These are phyloP conservation scores for Cassiopea xamachana DNA, from an alignment of 30 jellyfish, hydroid and myxozoan species.

Conservation along the genomic window DNA sequence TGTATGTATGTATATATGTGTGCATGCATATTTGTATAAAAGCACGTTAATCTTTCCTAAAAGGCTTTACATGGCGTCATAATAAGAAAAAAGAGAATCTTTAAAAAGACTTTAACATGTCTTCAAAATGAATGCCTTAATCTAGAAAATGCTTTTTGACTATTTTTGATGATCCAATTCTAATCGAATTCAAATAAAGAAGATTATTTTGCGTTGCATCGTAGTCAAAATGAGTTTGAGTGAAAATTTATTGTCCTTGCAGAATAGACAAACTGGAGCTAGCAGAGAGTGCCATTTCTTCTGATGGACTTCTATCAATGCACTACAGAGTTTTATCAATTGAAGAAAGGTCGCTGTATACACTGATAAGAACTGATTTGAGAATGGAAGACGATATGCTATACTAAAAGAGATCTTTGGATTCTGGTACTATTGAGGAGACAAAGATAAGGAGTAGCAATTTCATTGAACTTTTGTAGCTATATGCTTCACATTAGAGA, in stretches of 20 bases:
- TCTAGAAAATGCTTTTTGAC: no score
- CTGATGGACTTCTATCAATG: conserved; percentile 74
- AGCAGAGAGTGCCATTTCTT: conserved; percentile 55
- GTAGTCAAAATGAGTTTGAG: background rate
- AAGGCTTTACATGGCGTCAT: no score
- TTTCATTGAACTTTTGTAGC: background rate
- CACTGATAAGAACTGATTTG: conserved; percentile 67
- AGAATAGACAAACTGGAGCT: conserved; percentile 65
- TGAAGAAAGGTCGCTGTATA: conserved; percentile 54
- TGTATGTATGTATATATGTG: no score
- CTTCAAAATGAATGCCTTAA: no score
- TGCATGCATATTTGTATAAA: no score
- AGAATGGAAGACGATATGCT: conserved; percentile 82
- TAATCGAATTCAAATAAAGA: no score
- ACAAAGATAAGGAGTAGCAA: background rate
- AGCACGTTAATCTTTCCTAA: no score
- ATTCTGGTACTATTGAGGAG: background rate
- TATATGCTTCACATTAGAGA: no score
- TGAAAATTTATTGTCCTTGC: background rate
- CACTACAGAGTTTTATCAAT: conserved; percentile 52
- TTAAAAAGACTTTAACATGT: no score
- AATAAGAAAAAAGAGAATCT: no score
- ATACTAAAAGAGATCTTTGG: background rate
- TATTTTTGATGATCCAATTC: no score
- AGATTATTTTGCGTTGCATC: no score